Conservation (phyloP, 2,113 vertebrate genomes). For the Hoplias malabaricus region DNA sequence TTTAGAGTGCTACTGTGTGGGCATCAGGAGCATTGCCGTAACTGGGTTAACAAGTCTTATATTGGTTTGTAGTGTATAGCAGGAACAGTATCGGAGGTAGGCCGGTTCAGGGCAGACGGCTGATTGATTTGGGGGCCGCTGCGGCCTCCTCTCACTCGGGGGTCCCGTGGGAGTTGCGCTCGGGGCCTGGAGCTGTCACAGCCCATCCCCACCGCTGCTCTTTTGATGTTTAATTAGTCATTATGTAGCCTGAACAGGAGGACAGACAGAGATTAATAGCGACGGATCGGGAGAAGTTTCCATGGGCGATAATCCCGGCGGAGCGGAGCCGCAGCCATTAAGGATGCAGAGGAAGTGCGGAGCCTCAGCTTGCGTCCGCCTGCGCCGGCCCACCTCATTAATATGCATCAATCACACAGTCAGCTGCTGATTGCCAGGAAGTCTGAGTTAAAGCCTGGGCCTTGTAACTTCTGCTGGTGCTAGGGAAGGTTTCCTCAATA, state of each 20-base stretch:
- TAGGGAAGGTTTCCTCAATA: conserved; percentile 76
- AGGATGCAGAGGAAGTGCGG: conserved; percentile 88
- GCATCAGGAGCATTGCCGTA: conserved; percentile 25
- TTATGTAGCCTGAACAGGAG: conserved; percentile 99
- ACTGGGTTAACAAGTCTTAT: too few relatives aligned
- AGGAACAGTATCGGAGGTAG: conserved; percentile 7
- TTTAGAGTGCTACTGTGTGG: background rate
- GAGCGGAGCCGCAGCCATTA: conserved; percentile 94
- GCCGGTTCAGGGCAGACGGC: conserved; percentile 28
- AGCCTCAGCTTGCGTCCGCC: conserved; percentile 90
- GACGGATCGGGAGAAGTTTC: conserved; percentile 93
- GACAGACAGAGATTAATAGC: conserved; percentile 99
- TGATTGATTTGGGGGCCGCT: conserved; percentile 85
- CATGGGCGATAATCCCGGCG: conserved; percentile 98
- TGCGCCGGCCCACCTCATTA: conserved; percentile 83
- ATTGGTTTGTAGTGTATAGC: conserved; percentile 8
- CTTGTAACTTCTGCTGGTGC: conserved; percentile 79
- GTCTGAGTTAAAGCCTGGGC: conserved; percentile 82
- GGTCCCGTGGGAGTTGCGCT: conserved; percentile 82
- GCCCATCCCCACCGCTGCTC: conserved; percentile 92
- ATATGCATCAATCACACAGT: conserved; percentile 98
- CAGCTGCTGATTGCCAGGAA: conserved; percentile 91
- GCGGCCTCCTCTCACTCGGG: conserved; percentile 78
- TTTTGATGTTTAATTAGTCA: conserved; percentile 99
- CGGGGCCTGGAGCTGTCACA: conserved; percentile 90